Evolutionary conservation across 2,113 vertebrate species (phyloP).

Genomic region (Ophthalmolycus amberensis): DNA sequence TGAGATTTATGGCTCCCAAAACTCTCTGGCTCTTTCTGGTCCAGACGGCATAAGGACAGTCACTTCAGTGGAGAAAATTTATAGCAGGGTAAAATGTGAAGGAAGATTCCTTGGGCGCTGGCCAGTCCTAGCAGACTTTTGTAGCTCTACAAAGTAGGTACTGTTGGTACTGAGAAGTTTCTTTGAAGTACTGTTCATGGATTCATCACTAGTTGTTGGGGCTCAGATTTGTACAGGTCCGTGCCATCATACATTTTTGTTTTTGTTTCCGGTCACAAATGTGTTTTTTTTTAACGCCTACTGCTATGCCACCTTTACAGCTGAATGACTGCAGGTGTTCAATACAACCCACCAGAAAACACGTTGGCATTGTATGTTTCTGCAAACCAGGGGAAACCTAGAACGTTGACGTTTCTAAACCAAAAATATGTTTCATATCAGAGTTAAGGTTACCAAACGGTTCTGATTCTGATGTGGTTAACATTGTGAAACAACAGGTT

Average conservation of each 20-base stretch:
- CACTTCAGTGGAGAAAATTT: conserved; percentile 15
- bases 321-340: too few relatives aligned
- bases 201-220: neutral
- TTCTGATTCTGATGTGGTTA: too few relatives aligned
- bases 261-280: too few relatives aligned
- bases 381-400: too few relatives aligned
- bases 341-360: too few relatives aligned
- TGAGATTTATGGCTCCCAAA: conserved; percentile 27
- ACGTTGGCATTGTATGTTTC: too few relatives aligned
- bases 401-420: too few relatives aligned
- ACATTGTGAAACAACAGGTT: too few relatives aligned
- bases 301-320: too few relatives aligned
- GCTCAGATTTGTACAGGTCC: neutral
- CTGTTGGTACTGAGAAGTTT: neutral
- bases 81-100: conserved; percentile 23
- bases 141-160: neutral
- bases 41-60: neutral
- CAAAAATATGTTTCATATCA: too few relatives aligned
- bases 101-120: neutral
- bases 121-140: neutral
- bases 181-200: neutral
- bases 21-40: neutral
- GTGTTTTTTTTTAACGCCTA: too few relatives aligned
- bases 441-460: too few relatives aligned
- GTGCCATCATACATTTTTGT: neutral